These are phyloP conservation scores for Drosophila anceps DNA, from an alignment of 2,888 invertebrate species.

Conservation along the genomic window DNA sequence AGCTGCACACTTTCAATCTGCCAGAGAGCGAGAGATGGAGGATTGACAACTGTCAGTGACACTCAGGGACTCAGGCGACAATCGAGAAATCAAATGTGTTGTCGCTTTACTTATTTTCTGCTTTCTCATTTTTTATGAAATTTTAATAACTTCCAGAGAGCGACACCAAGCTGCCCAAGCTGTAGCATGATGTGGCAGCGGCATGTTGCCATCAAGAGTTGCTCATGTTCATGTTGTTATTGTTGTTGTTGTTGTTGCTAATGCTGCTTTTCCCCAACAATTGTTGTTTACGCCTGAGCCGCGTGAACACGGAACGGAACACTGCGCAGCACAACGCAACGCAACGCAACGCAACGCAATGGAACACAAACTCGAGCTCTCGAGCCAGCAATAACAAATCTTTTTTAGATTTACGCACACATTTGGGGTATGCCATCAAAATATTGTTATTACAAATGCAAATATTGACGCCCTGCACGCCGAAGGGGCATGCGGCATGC, in stretches of 20 bases:
- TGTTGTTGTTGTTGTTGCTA: slow-evolving; percentile 25
- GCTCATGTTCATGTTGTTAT: slow-evolving; percentile 20
- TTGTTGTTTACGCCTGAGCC: slow-evolving; percentile 50
- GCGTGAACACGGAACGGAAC: slow-evolving; percentile 25
- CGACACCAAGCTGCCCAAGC: slow-evolving; percentile 14
- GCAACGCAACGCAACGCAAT: neutral
- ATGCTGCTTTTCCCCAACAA: slow-evolving; percentile 39
- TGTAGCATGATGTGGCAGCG: slow-evolving; percentile 24
- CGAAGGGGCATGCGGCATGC: neutral
- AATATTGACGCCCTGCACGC: slow-evolving; percentile 73
- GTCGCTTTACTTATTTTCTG: slow-evolving; percentile 26
- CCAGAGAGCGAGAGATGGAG: slow-evolving; percentile 21
- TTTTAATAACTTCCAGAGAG: slow-evolving; percentile 75
- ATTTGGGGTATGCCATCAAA: slow-evolving; percentile 71
- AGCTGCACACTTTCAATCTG: slow-evolving; percentile 45
- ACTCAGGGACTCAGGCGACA: slow-evolving; percentile 51
- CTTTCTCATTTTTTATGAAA: slow-evolving; percentile 63
- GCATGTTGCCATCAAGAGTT: slow-evolving; percentile 58
- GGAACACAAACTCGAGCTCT: slow-evolving; percentile 4
- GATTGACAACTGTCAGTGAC: slow-evolving; percentile 55
- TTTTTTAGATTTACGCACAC: slow-evolving; percentile 77
- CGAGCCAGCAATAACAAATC: slow-evolving; percentile 72
- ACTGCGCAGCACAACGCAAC: no score
- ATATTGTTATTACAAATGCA: slow-evolving; percentile 83
- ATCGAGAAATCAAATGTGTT: slow-evolving; percentile 71